A percentile compares a stretch with the other conserved stretches of the same genome.
phyloP scores from a whole-genome alignment of 2,888 invertebrate species.

The Punctoribates punctum region DNA sequence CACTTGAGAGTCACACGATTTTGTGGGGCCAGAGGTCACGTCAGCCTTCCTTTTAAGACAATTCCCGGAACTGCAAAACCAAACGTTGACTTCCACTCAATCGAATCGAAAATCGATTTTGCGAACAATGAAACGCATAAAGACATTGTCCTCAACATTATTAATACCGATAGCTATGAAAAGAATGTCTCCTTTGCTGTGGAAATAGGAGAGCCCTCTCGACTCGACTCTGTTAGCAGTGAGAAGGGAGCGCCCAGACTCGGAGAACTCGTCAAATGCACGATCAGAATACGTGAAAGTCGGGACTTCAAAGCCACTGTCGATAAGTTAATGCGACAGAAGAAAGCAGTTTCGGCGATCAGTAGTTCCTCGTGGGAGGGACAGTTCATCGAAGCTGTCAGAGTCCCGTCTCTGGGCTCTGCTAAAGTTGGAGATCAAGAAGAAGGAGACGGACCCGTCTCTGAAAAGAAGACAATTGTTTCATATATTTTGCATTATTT shows the following conservation, averaged over 20 bases:
- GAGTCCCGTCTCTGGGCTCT: slow-evolving; percentile 64
- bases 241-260: slow-evolving; percentile 21
- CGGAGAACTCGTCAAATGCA: slow-evolving; percentile 51
- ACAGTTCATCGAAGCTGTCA: slow-evolving; percentile 93
- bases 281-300: slow-evolving; percentile 62
- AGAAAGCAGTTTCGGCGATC: slow-evolving; percentile 83
- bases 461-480: slow-evolving; percentile 61
- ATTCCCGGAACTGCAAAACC: slow-evolving; percentile 88
- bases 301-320: slow-evolving; percentile 62
- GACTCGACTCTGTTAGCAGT: slow-evolving; percentile 70
- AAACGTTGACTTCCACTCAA: slow-evolving; percentile 80
- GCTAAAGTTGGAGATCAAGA: slow-evolving; percentile 59
- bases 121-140: slow-evolving; percentile 95
- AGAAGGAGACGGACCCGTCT: slow-evolving; percentile 45
- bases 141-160: slow-evolving; percentile 74
- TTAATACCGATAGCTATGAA: slow-evolving; percentile 97
- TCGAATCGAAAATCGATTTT: slow-evolving; percentile 78
- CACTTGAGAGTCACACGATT: slow-evolving; percentile 79
- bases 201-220: slow-evolving; percentile 80
- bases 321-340: slow-evolving; percentile 94
- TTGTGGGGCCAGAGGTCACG: slow-evolving; percentile 89
- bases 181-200: slow-evolving; percentile 91
- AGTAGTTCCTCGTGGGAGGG: slow-evolving; percentile 99
- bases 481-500: slow-evolving; percentile 95
- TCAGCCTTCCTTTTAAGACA: slow-evolving; percentile 81